These are phyloP conservation scores for Cyclura pinguis DNA, from an alignment of 2,797 vertebrate genomes.

Conservation along the genomic window DNA sequence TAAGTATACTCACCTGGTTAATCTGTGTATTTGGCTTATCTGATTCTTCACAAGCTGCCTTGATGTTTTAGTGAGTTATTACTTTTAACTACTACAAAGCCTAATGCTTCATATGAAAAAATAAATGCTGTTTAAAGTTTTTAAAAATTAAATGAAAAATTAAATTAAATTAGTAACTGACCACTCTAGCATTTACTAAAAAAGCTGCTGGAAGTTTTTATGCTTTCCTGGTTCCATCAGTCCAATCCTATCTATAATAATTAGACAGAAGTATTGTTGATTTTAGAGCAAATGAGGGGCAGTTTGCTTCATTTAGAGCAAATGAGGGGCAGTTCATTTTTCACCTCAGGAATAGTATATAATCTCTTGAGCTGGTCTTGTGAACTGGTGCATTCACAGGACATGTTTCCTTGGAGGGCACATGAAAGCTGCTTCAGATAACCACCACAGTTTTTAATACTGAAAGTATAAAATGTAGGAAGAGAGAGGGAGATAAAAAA, in stretches of 20 bases:
- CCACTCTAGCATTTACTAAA: not conserved
- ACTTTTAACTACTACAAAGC: too few species aligned
- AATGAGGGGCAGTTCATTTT: not conserved
- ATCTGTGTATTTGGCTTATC: too few species aligned
- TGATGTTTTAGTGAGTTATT: too few species aligned
- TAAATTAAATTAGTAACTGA: too few species aligned
- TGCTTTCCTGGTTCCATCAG: not conserved
- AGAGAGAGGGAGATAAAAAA: too few species aligned
- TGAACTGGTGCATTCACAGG: not conserved
- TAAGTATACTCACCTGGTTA: too few species aligned
- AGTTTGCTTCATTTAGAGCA: not conserved
- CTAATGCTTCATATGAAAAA: too few species aligned
- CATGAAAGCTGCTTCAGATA: not conserved
- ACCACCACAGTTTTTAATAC: too few species aligned
- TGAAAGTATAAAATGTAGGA: too few species aligned
- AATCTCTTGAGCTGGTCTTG: not conserved
- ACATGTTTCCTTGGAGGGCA: not conserved
- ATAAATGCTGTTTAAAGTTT: too few species aligned
- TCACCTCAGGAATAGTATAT: not conserved
- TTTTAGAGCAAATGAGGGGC: not conserved
- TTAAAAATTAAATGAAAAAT: too few species aligned
- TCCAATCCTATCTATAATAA: not conserved
- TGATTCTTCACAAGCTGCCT: too few species aligned
- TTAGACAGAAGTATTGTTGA: not conserved
- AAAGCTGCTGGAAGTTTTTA: not conserved